Percentiles rank a stretch among this genome's conserved stretches.
Conservation (phyloP, 2,113 vertebrate species). For the Danionella cerebrum region DNA sequence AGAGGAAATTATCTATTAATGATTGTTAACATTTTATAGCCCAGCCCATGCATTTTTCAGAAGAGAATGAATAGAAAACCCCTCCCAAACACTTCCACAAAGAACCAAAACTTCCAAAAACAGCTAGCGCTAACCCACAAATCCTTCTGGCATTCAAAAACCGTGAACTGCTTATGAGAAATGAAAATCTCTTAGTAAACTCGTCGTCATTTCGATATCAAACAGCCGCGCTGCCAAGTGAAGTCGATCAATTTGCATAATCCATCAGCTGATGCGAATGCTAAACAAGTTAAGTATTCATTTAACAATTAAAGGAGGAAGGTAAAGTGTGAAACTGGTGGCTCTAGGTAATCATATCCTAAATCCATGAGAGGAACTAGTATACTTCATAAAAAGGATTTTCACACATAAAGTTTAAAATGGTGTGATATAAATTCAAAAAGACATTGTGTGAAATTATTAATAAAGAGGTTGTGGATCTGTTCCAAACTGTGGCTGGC, state of each 20-base stretch:
- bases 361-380: background rate
- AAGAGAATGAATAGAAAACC: no score
- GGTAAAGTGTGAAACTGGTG: background rate
- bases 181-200: constrained; percentile 14
- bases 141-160: no score
- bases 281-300: constrained; percentile 35
- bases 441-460: no score
- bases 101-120: no score
- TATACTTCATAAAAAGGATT: background rate
- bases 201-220: constrained; percentile 32
- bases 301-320: constrained; percentile 35
- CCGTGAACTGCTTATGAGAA: no score
- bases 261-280: constrained; percentile 28
- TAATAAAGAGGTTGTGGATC: no score
- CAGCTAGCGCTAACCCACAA: no score
- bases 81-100: no score
- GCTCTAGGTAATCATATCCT: background rate
- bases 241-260: constrained; percentile 34
- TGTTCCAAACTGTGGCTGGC: background rate
- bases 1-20: no score
- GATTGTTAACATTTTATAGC: no score
- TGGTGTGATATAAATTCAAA: no score
- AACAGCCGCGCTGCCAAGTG: constrained; percentile 5
- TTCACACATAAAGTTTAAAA: background rate
- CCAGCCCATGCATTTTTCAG: no score